Conservation (phyloP, 2,113 vertebrate species). For the Salvelinus fontinalis region DNA sequence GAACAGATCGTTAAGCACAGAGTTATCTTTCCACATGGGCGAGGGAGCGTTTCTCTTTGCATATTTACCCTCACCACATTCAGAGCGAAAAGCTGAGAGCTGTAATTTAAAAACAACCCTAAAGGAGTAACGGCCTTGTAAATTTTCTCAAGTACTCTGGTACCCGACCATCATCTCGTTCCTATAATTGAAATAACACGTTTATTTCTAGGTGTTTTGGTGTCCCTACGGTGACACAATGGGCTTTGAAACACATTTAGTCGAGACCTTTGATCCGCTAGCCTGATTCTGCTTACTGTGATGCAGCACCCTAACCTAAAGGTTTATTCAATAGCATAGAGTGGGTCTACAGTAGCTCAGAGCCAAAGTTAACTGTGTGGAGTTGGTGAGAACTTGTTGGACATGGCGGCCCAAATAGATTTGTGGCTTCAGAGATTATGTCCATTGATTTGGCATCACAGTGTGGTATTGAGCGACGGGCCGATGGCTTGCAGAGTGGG, state of each 20-base stretch:
- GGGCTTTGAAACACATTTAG: background rate
- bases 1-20: too few relatives aligned
- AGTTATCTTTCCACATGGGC: constrained; percentile 14
- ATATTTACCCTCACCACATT: background rate
- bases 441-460: constrained; percentile 53
- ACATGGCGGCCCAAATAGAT: constrained; percentile 32
- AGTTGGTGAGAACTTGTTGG: background rate
- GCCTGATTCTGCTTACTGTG: background rate
- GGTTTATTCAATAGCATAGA: background rate
- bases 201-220: background rate
- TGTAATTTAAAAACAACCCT: constrained; percentile 16
- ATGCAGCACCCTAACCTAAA: background rate
- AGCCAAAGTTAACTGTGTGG: background rate
- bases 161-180: constrained; percentile 8
- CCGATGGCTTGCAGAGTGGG: background rate
- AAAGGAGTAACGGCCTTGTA: constrained; percentile 15
- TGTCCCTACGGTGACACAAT: background rate
- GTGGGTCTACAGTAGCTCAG: constrained; percentile 8
- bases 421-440: constrained; percentile 53
- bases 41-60: background rate
- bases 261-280: background rate
- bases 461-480: constrained; percentile 7
- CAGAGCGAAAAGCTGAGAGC: constrained; percentile 3
- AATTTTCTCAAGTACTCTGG: constrained; percentile 15
- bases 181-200: background rate